These are phyloP conservation scores for Dicaeum eximium DNA, from an alignment of 2,113 vertebrate species.

Conservation along the genomic window DNA sequence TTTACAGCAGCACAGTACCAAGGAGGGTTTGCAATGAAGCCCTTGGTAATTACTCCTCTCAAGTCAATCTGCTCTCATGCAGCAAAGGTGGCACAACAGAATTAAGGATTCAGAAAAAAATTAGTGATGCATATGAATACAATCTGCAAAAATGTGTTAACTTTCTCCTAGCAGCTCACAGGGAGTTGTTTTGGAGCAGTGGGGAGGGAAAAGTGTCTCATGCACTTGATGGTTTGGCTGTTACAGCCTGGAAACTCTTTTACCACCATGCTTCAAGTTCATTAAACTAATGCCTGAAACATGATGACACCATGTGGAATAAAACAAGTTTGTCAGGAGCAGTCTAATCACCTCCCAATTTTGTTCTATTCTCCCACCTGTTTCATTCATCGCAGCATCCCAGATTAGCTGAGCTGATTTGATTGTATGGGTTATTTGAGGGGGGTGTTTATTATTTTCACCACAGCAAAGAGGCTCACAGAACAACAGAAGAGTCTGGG, in stretches of 20 bases:
- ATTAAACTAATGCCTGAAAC: constrained; percentile 9
- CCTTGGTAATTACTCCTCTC: constrained; percentile 22
- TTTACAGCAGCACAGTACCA: not conserved
- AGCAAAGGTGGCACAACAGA: constrained; percentile 26
- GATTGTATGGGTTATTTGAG: not conserved
- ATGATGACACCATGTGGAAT: not conserved
- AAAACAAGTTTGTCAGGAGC: constrained; percentile 35
- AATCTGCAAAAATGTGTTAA: not conserved
- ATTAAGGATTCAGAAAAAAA: not conserved
- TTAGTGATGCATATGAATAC: not conserved
- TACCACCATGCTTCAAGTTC: not conserved
- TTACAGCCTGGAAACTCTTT: not conserved
- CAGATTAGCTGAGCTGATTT: not conserved
- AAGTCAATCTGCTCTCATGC: constrained; percentile 27
- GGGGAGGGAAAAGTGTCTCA: not conserved
- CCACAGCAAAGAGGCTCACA: not conserved
- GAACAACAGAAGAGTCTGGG: not conserved
- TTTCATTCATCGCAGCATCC: not conserved
- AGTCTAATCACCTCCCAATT: constrained; percentile 42
- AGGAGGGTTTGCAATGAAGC: not conserved
- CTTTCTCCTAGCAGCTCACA: not conserved
- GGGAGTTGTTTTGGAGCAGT: not conserved
- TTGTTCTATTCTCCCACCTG: not conserved
- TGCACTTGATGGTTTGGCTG: not conserved
- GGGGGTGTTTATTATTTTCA: not conserved